Base-by-base conservation (phyloP, 2,113 vertebrate species). In the Triplophysa tibetana region DNA sequence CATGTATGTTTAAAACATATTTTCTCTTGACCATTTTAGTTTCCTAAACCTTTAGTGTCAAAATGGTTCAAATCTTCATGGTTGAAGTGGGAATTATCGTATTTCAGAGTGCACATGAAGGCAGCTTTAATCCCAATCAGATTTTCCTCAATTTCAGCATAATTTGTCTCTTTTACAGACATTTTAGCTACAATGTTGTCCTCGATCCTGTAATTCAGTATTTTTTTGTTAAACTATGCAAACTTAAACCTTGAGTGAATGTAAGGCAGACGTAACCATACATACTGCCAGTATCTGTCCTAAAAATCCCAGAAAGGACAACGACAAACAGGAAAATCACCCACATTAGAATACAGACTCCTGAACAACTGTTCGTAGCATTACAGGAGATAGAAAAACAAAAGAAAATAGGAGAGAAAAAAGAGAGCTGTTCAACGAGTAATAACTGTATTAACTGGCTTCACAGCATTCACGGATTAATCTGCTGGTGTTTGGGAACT, bases 141-240 rank as follows among this genome's bases (percentile, higher is more conserved):
- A n/a, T 63, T 75, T 81, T 58, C 77, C 79, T 79, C 77, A 52
- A 75, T 88, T 88, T 88, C 62, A 63, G 19, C 86, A 75, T 16
- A 82, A 85, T 83, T 81, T 77, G 17, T 45, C 81, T 45, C 52
- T 63, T 68, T 63, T 69, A 12, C 60, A 13, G 65, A 50, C 60
- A 45, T 45, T 12, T 43, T n/a, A 52, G 67, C 12, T 63, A 69
- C 45, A 48, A 58, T 56, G 56, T 61, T 50, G 41, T 70, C 54
- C 48, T 63, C 43, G 75, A 58, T 60, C 68, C 67, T 65, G 66
- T 80, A 68, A 80, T 58, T 69, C 16, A 50, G 26, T 63, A 6
- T 70, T 65, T 86, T 78, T 86, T 83, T 0, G 4, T n/a, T 26
- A 82, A 85, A 91, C 90, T 92, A 89, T 74, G 80, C 77, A 14